These are phyloP conservation scores for Acrossocheilus wenchowensis DNA, from an alignment of 2,797 vertebrate genomes.

Conservation along the genomic window DNA sequence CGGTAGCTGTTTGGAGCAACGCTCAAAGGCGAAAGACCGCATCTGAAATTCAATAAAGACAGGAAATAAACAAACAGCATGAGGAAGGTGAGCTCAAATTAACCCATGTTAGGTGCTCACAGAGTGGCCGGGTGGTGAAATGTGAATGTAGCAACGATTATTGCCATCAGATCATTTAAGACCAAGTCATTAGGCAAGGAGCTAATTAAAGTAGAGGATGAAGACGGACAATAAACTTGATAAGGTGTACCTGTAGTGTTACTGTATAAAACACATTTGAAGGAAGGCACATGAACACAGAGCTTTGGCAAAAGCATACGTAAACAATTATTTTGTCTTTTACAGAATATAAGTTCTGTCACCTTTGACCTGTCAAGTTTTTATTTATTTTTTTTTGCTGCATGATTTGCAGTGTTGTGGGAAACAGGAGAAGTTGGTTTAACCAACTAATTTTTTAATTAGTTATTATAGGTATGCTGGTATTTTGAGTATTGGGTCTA, in stretches of 20 bases:
- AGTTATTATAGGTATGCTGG: neutral
- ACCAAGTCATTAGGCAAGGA: neutral
- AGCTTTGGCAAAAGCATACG: neutral
- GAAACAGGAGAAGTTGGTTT: neutral
- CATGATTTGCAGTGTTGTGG: neutral
- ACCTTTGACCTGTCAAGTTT: neutral
- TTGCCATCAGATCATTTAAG: neutral
- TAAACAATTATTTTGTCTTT: neutral
- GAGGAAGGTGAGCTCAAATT: slow-evolving; percentile 48
- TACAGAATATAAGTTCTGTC: neutral
- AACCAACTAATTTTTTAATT: neutral
- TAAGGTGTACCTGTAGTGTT: neutral
- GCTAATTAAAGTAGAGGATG: neutral
- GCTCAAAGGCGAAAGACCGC: slow-evolving; percentile 18
- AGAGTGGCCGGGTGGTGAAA: slow-evolving; percentile 11
- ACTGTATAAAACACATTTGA: neutral
- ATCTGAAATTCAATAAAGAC: slow-evolving; percentile 56
- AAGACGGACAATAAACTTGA: neutral
- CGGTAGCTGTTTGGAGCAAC: slow-evolving; percentile 24
- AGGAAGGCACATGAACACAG: neutral
- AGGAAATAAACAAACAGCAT: slow-evolving; percentile 57
- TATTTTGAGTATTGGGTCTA: neutral
- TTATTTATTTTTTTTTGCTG: neutral
- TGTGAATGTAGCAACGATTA: neutral
- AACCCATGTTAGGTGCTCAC: slow-evolving; percentile 41